Evolutionary conservation across 2,797 vertebrate genomes (phyloP).

Genomic region (Arnoldichthys spilopterus): DNA sequence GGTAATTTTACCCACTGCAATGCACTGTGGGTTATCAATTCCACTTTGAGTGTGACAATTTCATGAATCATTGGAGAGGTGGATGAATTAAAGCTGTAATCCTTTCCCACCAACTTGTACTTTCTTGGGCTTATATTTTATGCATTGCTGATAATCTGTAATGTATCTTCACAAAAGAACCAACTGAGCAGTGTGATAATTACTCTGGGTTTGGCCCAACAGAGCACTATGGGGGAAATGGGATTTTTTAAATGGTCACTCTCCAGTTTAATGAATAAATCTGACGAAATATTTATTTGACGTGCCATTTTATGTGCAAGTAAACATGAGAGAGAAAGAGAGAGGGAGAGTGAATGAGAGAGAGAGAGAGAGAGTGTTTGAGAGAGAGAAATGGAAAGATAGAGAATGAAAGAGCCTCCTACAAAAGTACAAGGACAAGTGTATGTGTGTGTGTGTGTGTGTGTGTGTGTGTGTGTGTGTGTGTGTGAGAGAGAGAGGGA

Average conservation of each 20-base stretch:
- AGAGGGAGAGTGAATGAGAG: neutral
- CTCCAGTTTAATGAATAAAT: conserved; percentile 52
- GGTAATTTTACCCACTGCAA: conserved; percentile 27
- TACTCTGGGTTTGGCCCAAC: conserved; percentile 53
- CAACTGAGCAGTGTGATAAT: conserved; percentile 41
- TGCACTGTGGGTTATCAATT: conserved; percentile 51
- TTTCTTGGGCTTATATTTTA: conserved; percentile 51
- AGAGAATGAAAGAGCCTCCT: neutral
- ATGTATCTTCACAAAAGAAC: conserved; percentile 47
- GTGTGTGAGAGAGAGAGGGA: too few relatives aligned
- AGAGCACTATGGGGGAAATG: conserved; percentile 15
- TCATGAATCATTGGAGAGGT: conserved; percentile 50
- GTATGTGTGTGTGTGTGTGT: too few relatives aligned
- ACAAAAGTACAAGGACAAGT: too few relatives aligned
- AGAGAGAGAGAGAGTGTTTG: neutral
- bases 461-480: too few relatives aligned
- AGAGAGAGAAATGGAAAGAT: neutral
- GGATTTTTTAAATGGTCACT: conserved; percentile 3
- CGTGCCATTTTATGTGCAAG: conserved; percentile 28
- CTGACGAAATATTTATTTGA: conserved; percentile 44
- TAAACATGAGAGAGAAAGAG: conserved; percentile 18
- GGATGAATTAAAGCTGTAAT: conserved; percentile 48
- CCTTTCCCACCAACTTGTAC: conserved; percentile 52
- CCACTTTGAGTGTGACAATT: conserved; percentile 51
- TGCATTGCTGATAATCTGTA: conserved; percentile 52